Conservation (phyloP, 2,797 vertebrate genomes). For the Hypotaenidia philippensis region DNA sequence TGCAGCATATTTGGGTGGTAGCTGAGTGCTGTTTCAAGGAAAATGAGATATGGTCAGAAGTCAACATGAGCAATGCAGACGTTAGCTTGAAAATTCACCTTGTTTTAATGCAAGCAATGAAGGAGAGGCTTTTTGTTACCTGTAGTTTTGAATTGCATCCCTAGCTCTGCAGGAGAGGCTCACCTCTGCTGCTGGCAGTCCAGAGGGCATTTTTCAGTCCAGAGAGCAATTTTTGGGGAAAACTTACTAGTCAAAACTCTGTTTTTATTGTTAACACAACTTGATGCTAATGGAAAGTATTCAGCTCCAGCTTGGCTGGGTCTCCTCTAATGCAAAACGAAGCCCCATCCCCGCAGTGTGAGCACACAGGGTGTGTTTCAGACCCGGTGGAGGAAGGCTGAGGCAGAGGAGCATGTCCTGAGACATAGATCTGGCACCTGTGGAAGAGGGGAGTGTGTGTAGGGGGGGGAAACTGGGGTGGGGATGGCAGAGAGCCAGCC, state of each 20-base stretch:
- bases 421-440: neutral
- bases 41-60: neutral
- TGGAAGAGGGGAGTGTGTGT: neutral
- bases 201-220: neutral
- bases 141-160: neutral
- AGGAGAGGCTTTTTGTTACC: neutral
- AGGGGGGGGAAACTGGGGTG: neutral
- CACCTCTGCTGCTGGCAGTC: neutral
- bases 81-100: neutral
- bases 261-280: neutral
- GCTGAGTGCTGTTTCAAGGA: neutral
- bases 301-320: neutral
- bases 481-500: neutral
- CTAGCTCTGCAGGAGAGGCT: neutral
- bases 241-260: neutral
- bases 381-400: neutral
- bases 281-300: neutral
- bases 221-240: neutral
- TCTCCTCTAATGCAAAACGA: neutral
- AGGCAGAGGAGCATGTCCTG: neutral
- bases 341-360: rapidly evolving
- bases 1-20: neutral
- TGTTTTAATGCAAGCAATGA: neutral
- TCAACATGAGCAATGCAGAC: neutral
- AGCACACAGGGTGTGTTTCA: neutral